Conservation (phyloP, 2,888 invertebrate genomes). For the Operophtera brumata region DNA sequence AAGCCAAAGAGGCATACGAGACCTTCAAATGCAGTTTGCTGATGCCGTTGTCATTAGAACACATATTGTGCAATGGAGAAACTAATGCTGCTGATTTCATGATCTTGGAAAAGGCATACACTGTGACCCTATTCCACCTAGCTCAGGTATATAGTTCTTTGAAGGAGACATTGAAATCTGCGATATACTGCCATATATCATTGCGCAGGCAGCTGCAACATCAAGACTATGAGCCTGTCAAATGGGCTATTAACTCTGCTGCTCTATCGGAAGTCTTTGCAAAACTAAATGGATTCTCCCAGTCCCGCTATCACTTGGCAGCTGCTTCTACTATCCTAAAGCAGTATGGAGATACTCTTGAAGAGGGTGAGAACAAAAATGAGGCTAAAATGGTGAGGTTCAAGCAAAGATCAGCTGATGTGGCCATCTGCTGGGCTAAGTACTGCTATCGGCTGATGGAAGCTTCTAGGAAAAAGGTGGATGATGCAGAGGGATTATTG, state of each 20-base stretch:
- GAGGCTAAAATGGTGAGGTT: slow-evolving; percentile 86
- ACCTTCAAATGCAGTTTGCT: slow-evolving; percentile 80
- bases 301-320: slow-evolving; percentile 91
- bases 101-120: slow-evolving; percentile 88
- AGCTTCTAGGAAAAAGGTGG: slow-evolving; percentile 86
- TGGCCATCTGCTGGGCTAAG: slow-evolving; percentile 94
- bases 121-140: slow-evolving; percentile 91
- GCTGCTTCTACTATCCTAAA: slow-evolving; percentile 87
- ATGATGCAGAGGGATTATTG: slow-evolving; percentile 67
- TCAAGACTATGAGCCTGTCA: slow-evolving; percentile 89
- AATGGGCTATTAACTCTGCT: slow-evolving; percentile 95
- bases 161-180: slow-evolving; percentile 88
- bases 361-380: slow-evolving; percentile 52
- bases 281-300: slow-evolving; percentile 86
- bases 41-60: slow-evolving; percentile 80
- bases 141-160: slow-evolving; percentile 91
- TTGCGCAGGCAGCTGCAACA: slow-evolving; percentile 89
- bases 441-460: slow-evolving; percentile 90
- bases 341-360: slow-evolving; percentile 81
- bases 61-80: slow-evolving; percentile 78
- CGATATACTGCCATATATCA: slow-evolving; percentile 92
- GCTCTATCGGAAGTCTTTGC: slow-evolving; percentile 95
- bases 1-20: slow-evolving; percentile 84
- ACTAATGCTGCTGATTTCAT: slow-evolving; percentile 74
- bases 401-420: slow-evolving; percentile 90